phyloP scores from a whole-genome alignment of 2,113 vertebrate species.

The Gambusia affinis region DNA sequence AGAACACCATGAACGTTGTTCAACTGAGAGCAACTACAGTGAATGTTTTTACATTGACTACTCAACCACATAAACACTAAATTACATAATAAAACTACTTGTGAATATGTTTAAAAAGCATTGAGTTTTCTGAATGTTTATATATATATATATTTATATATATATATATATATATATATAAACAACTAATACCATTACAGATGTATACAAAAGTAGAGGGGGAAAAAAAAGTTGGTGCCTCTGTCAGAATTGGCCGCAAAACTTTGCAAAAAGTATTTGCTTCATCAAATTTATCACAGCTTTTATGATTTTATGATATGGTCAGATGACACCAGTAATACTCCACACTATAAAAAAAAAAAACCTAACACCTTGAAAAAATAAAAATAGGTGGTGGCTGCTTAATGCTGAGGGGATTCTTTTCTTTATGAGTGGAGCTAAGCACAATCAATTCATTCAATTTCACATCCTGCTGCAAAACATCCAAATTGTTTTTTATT shows the following conservation, averaged over 20 bases:
- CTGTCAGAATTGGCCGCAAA: neutral
- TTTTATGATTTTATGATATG: too few species aligned
- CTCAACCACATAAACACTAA: too few species aligned
- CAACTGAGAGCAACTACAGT: too few species aligned
- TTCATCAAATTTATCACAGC: neutral
- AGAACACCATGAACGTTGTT: too few species aligned
- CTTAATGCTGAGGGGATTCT: neutral
- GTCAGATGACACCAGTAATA: too few species aligned
- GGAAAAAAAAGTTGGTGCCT: neutral
- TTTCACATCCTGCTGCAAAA: neutral
- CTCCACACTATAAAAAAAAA: neutral
- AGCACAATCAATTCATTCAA: neutral
- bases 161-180: too few species aligned
- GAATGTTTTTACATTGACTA: too few species aligned
- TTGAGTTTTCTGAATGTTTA: neutral
- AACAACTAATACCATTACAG: neutral
- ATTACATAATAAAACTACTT: neutral
- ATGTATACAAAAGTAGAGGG: neutral
- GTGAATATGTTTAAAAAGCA: neutral
- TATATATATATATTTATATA: too few species aligned
- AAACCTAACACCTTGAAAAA: neutral
- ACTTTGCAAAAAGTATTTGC: neutral
- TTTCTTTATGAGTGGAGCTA: neutral
- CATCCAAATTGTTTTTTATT: neutral
- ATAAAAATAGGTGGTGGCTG: too few species aligned